Evolutionary conservation across 2,797 vertebrate species (phyloP).

Genomic region (Geotrypetes seraphini): DNA sequence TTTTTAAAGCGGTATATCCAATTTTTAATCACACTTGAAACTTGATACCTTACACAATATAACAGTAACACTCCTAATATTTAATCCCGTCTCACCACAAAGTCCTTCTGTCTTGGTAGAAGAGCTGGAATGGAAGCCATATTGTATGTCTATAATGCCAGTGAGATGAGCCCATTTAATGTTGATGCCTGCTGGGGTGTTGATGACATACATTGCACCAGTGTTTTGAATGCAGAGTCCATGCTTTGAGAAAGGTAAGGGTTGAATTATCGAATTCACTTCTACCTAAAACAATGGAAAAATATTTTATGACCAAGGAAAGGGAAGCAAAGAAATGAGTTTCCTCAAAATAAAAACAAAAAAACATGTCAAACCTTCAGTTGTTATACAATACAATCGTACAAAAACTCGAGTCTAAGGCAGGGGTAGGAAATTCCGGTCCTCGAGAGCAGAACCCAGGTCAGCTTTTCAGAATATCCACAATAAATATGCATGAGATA

Average conservation of each 20-base stretch:
- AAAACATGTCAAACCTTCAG: too few species aligned
- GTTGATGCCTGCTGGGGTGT: conserved; percentile 77
- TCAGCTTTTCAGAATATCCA: too few species aligned
- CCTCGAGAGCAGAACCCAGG: too few species aligned
- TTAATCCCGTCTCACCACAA: conserved; percentile 81
- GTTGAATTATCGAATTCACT: conserved; percentile 72
- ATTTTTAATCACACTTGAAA: too few species aligned
- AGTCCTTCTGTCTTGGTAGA: conserved; percentile 77
- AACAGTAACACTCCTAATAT: too few species aligned
- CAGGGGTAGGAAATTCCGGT: too few species aligned
- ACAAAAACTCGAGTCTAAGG: too few species aligned
- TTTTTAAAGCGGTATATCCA: too few species aligned
- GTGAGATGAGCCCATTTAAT: conserved; percentile 96
- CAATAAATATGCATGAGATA: too few species aligned
- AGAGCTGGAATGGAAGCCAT: conserved; percentile 57
- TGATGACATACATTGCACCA: conserved; percentile 85
- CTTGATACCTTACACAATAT: too few species aligned
- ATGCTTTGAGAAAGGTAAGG: conserved; percentile 77
- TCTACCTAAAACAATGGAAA: conserved; percentile 63
- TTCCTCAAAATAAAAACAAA: not conserved
- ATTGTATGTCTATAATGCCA: conserved; percentile 88
- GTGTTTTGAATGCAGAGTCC: conserved; percentile 84
- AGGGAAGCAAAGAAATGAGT: not conserved
- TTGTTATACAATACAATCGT: too few species aligned
- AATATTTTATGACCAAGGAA: conserved; percentile 1